phyloP scores from a whole-genome alignment of 2,888 invertebrate genomes.

The Dryocosmus kuriphilus region DNA sequence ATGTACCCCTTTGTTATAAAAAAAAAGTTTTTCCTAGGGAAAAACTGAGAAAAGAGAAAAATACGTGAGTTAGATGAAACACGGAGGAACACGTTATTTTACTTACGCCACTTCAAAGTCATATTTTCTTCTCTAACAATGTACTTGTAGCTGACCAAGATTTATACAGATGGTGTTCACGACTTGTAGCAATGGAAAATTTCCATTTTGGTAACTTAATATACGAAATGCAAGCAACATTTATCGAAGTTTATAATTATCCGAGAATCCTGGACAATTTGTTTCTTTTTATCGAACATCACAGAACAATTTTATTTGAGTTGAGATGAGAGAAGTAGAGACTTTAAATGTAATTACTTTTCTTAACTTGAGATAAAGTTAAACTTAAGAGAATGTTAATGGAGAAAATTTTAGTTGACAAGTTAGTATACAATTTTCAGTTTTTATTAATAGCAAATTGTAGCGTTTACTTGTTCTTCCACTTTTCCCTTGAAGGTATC shows the following conservation, averaged over 20 bases:
- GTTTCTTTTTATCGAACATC: not conserved
- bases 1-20: not conserved
- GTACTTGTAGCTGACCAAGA: not conserved
- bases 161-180: not conserved
- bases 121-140: constrained; percentile 29
- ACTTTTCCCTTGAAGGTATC: constrained; percentile 3
- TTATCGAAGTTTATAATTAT: not conserved
- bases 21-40: not conserved
- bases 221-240: constrained; percentile 8
- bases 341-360: too few relatives aligned
- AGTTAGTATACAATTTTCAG: not conserved
- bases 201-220: not conserved
- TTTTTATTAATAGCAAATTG: not conserved
- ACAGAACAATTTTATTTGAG: not conserved
- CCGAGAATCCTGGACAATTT: not conserved
- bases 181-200: not conserved
- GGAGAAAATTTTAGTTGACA: not conserved
- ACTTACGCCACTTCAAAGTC: constrained; percentile 15
- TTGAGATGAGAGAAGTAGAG: not conserved
- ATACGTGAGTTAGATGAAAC: constrained; percentile 3
- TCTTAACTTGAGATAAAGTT: not conserved
- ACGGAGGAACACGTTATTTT: constrained; percentile 1
- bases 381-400: not conserved
- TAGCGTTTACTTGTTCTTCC: constrained; percentile 18
- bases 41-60: constrained; percentile 9